Conservation (phyloP, 2,797 vertebrate genomes). For the Anguilla obscura region DNA sequence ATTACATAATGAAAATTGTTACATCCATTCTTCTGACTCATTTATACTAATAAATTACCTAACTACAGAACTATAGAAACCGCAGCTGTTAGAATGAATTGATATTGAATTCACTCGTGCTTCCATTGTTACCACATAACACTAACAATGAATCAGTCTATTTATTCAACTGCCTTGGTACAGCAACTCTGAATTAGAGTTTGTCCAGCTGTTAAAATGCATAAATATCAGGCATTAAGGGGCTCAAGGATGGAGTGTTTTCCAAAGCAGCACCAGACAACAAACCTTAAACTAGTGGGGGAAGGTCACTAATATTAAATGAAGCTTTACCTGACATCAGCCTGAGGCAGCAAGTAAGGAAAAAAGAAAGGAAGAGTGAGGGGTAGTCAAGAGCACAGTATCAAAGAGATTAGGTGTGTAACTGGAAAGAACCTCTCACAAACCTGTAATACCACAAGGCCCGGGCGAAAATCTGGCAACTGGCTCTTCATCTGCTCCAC, state of each 20-base stretch:
- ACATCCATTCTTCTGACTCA: background rate
- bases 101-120: background rate
- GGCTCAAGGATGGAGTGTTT: background rate
- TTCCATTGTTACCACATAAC: background rate
- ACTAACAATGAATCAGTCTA: background rate
- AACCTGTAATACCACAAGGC: conserved; percentile 94
- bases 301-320: conserved; percentile 19
- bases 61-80: background rate
- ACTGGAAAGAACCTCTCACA: conserved; percentile 21
- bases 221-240: conserved; percentile 7
- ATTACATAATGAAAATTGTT: background rate
- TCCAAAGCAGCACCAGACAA: background rate
- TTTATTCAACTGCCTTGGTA: background rate
- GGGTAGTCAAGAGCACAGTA: background rate
- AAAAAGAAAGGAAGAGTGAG: conserved; percentile 28
- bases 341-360: conserved; percentile 36
- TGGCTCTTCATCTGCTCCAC: conserved; percentile 81
- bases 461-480: conserved; percentile 83
- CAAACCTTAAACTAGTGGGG: background rate
- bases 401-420: background rate
- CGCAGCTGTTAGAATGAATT: background rate
- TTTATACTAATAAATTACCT: background rate
- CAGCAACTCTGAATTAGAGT: background rate
- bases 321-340: conserved; percentile 33
- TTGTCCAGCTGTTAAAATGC: background rate